Percentiles rank a stretch among this genome's conserved stretches.
Evolutionary conservation across 2,888 invertebrate species (phyloP).

Genomic region (Cordilura impudica): DNA sequence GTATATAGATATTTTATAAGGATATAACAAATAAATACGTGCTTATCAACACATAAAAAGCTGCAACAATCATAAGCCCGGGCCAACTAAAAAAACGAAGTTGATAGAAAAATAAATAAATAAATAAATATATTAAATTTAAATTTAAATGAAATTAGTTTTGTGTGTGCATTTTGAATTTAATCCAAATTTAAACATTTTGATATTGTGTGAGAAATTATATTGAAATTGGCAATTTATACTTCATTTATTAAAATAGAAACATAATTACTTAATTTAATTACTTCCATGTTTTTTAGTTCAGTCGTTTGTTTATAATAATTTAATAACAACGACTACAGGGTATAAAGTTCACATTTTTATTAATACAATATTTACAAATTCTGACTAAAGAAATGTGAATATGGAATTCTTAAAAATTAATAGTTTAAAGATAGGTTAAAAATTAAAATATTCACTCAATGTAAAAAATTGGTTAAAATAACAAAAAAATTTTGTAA

Average conservation of each 20-base stretch:
- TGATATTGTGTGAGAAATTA: slow-evolving; percentile 20
- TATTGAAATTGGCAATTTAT: background rate
- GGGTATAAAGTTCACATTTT: too few relatives aligned
- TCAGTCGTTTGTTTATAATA: slow-evolving; percentile 3
- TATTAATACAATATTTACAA: too few relatives aligned
- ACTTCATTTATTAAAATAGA: background rate
- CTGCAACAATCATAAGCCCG: background rate
- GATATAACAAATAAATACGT: slow-evolving; percentile 61
- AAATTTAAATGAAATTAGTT: slow-evolving; percentile 55
- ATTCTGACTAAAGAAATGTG: too few relatives aligned
- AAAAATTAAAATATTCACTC: too few relatives aligned
- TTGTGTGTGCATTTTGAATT: slow-evolving; percentile 30
- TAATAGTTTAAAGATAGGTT: too few relatives aligned
- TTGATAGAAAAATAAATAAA: background rate
- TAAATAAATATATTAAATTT: slow-evolving; percentile 31
- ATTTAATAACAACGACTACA: too few relatives aligned
- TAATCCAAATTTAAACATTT: slow-evolving; percentile 47
- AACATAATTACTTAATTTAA: slow-evolving; percentile 46
- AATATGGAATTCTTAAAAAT: too few relatives aligned
- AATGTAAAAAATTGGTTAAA: too few relatives aligned
- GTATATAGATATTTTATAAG: slow-evolving; percentile 46
- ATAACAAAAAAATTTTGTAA: too few relatives aligned
- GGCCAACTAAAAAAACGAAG: background rate
- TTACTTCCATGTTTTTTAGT: slow-evolving; percentile 5
- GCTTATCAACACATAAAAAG: slow-evolving; percentile 42